Conservation (phyloP, 1,140 invertebrate species). For the Diuraphis noxia region DNA sequence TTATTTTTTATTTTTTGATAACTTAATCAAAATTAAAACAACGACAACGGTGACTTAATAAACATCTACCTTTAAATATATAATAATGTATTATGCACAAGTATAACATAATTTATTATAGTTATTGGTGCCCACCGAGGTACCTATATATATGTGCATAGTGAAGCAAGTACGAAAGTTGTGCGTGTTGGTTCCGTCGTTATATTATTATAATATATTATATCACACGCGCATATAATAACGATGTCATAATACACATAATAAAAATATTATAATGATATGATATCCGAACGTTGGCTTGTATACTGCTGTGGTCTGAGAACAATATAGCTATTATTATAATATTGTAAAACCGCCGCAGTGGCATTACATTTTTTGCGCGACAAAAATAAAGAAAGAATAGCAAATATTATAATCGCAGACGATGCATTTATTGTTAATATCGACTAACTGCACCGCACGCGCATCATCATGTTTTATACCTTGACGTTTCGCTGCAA, state of each 20-base stretch:
- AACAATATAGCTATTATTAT: too few species aligned
- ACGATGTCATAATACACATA: background rate
- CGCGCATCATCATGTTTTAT: background rate
- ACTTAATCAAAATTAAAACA: slow-evolving; percentile 52
- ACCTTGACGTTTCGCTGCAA: background rate
- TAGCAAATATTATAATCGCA: background rate
- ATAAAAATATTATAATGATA: too few species aligned
- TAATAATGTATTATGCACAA: too few species aligned
- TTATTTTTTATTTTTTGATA: slow-evolving; percentile 41
- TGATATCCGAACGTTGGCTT: background rate
- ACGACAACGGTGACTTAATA: background rate
- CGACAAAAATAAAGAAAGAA: background rate
- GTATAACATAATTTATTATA: background rate
- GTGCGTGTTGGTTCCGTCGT: slow-evolving; percentile 27
- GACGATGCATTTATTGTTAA: background rate
- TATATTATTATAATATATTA: background rate
- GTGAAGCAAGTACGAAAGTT: background rate
- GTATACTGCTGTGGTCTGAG: too few species aligned
- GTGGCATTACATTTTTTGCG: background rate
- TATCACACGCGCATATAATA: background rate
- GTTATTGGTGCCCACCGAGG: background rate
- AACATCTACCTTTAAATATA: too few species aligned
- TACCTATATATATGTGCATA: background rate
- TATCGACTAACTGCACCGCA: background rate
- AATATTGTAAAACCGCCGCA: background rate